phyloP scores from a whole-genome alignment of 2,113 vertebrate species.

The Brachyhypopomus gauderio region DNA sequence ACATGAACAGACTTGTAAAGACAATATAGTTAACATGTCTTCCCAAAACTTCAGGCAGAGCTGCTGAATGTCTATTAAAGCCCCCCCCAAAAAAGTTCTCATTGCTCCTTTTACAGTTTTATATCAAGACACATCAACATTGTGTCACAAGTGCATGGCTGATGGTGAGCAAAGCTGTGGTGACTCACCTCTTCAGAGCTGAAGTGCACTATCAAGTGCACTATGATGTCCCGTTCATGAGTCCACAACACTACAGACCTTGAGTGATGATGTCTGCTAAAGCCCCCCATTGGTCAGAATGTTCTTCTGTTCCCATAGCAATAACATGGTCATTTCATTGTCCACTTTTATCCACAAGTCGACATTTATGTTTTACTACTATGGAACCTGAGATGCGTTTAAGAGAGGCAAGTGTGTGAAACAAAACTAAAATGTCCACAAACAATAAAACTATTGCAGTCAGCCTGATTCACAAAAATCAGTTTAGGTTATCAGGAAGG shows the following conservation, averaged over 20 bases:
- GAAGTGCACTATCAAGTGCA: conserved; percentile 10
- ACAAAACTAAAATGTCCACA: neutral
- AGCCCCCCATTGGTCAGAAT: neutral
- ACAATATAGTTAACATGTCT: neutral
- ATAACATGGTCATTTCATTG: conserved; percentile 14
- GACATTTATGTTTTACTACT: conserved; percentile 31
- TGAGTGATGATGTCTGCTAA: conserved; percentile 12
- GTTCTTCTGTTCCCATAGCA: conserved; percentile 10
- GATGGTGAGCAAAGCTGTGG: neutral
- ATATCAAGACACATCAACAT: neutral
- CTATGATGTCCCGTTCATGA: neutral
- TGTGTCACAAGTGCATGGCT: neutral
- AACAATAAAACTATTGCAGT: neutral
- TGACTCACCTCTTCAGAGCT: neutral
- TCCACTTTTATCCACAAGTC: neutral
- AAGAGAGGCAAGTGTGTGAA: neutral
- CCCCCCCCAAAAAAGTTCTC: neutral
- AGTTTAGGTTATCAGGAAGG: neutral
- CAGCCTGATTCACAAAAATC: conserved; percentile 6
- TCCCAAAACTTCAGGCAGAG: neutral
- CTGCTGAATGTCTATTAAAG: neutral
- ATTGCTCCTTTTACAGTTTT: neutral
- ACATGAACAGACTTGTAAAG: too few relatives aligned
- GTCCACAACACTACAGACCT: conserved; percentile 21
- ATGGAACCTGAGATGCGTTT: conserved; percentile 4